Percentiles rank a stretch among this genome's conserved stretches.
Conservation (phyloP, 2,113 vertebrate genomes). For the Irena cyanogastra region DNA sequence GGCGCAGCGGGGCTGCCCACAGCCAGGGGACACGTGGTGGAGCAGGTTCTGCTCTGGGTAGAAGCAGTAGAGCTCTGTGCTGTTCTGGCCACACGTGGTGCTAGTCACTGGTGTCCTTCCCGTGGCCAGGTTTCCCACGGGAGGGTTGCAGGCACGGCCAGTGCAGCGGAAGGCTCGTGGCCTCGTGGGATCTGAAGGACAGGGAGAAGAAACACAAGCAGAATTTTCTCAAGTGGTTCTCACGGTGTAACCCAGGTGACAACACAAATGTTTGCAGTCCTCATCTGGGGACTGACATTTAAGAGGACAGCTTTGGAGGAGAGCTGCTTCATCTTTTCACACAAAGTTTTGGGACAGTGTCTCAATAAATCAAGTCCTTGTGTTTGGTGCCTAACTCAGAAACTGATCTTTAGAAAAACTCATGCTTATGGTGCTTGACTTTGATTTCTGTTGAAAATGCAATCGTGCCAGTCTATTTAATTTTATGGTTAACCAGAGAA, state of each 20-base stretch:
- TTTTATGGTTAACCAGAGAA: neutral
- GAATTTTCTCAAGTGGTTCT: neutral
- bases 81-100: conserved; percentile 74
- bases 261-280: neutral
- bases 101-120: conserved; percentile 78
- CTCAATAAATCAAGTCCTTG: neutral
- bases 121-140: conserved; percentile 82
- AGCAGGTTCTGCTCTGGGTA: conserved; percentile 45
- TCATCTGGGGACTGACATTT: neutral
- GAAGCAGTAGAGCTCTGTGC: conserved; percentile 65
- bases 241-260: neutral
- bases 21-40: neutral
- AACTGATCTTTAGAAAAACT: neutral
- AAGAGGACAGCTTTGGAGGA: neutral
- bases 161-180: conserved; percentile 72
- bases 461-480: neutral
- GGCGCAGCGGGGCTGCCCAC: conserved; percentile 56
- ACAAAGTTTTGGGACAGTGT: neutral
- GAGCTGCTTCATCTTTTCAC: neutral
- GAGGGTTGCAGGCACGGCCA: conserved; percentile 81
- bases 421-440: neutral
- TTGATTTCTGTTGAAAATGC: neutral
- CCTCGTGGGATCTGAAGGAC: conserved; percentile 30
- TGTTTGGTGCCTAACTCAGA: neutral
- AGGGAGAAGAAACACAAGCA: neutral